Evolutionary conservation across 1,140 invertebrate species (phyloP).

Genomic region (Caerostris extrusa): DNA sequence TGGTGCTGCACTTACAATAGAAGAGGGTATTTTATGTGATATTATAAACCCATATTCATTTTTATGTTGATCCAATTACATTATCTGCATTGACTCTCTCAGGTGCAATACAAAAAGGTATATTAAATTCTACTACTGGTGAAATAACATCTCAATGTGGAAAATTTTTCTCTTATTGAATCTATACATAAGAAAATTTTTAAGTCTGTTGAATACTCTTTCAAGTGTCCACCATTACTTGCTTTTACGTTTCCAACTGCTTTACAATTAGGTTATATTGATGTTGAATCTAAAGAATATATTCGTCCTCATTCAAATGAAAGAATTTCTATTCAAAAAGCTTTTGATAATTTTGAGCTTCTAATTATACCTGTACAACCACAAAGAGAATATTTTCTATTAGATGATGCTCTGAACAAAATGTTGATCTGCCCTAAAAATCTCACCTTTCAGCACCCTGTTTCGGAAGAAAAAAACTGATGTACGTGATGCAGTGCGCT

Average conservation of each 20-base stretch:
- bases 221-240: constrained; percentile 83
- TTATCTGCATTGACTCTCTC: constrained; percentile 87
- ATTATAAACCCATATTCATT: constrained; percentile 90
- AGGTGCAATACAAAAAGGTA: constrained; percentile 89
- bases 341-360: constrained; percentile 88
- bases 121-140: constrained; percentile 88
- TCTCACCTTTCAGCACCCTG: constrained; percentile 87
- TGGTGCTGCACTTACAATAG: constrained; percentile 87
- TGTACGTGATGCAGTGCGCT: constrained; percentile 87
- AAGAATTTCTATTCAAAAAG: constrained; percentile 87
- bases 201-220: constrained; percentile 36
- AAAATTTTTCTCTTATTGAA: constrained; percentile 78
- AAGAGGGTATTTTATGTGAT: constrained; percentile 92
- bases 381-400: constrained; percentile 84
- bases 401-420: constrained; percentile 87
- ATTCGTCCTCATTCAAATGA: constrained; percentile 90
- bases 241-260: constrained; percentile 91
- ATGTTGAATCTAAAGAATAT: constrained; percentile 86
- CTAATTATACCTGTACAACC: constrained; percentile 78
- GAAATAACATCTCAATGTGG: constrained; percentile 86
- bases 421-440: constrained; percentile 88
- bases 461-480: constrained; percentile 88
- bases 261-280: constrained; percentile 88
- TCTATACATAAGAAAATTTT: constrained; percentile 80
- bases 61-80: constrained; percentile 84